phyloP scores from a whole-genome alignment of 1,140 invertebrate genomes.

The Drosophila mojavensis region DNA sequence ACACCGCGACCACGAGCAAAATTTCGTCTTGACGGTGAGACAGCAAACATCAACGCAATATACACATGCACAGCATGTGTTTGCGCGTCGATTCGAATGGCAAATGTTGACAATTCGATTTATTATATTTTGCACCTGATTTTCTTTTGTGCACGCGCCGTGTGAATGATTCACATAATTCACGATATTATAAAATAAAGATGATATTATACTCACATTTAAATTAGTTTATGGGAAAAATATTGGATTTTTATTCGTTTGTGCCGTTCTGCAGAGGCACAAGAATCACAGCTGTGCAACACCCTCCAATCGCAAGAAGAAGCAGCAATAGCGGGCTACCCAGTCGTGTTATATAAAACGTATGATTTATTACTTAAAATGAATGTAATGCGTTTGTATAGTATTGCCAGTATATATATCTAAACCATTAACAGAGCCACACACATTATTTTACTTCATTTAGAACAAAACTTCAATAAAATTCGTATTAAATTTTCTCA shows the following conservation, averaged over 20 bases:
- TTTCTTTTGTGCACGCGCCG: neutral
- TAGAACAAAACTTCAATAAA: neutral
- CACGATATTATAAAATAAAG: neutral
- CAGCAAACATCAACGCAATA: constrained; percentile 58
- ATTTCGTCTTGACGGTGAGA: constrained; percentile 65
- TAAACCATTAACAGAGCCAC: constrained; percentile 1
- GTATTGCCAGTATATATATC: neutral
- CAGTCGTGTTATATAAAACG: constrained; percentile 67
- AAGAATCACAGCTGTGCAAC: constrained; percentile 39
- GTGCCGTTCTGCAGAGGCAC: neutral
- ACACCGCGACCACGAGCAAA: constrained; percentile 65
- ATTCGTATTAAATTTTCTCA: constrained; percentile 33
- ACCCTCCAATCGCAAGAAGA: constrained; percentile 45
- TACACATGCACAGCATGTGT: constrained; percentile 43
- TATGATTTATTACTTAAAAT: constrained; percentile 62
- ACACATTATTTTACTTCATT: constrained; percentile 10
- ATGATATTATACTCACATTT: constrained; percentile 12
- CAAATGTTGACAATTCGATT: constrained; percentile 27
- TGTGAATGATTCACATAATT: neutral
- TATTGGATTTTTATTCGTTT: constrained; percentile 4
- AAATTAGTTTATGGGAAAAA: neutral
- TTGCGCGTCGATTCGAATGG: constrained; percentile 43
- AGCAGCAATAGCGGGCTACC: constrained; percentile 26
- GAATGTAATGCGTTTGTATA: neutral
- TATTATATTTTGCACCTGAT: constrained; percentile 2